Evolutionary conservation across 1,140 invertebrate species (phyloP).

Genomic region (Drosophila melanica): DNA sequence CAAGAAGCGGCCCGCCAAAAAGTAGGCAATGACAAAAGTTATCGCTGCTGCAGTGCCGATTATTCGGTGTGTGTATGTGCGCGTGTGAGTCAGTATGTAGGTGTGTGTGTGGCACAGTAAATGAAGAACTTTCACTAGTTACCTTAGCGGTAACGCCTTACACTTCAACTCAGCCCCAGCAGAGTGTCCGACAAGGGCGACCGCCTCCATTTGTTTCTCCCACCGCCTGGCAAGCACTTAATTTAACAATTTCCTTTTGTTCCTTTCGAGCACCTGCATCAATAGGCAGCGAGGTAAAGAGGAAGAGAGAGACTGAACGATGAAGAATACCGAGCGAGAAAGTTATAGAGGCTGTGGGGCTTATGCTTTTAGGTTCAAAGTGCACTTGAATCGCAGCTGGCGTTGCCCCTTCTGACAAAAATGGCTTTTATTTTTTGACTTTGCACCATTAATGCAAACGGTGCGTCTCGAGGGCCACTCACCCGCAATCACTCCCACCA

Average conservation of each 20-base stretch:
- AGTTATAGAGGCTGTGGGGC: slow-evolving; percentile 44
- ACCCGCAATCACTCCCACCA: neutral
- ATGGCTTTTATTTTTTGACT: slow-evolving; percentile 64
- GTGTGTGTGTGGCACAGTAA: slow-evolving; percentile 46
- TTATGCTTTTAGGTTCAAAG: slow-evolving; percentile 78
- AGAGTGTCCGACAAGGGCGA: no score
- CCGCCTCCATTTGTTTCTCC: slow-evolving; percentile 25
- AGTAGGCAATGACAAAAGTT: slow-evolving; percentile 67
- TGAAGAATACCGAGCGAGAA: neutral
- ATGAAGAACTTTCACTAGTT: slow-evolving; percentile 64
- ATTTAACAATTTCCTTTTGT: slow-evolving; percentile 76
- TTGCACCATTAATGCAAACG: slow-evolving; percentile 70
- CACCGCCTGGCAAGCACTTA: slow-evolving; percentile 59
- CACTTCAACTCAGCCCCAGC: slow-evolving; percentile 53
- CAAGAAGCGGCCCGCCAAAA: slow-evolving; percentile 46
- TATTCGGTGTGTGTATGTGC: slow-evolving; percentile 24
- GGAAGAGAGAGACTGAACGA: neutral
- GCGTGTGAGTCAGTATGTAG: neutral
- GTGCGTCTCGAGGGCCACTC: slow-evolving; percentile 64
- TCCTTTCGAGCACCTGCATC: slow-evolving; percentile 41
- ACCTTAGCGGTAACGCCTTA: slow-evolving; percentile 30
- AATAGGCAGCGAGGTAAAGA: slow-evolving; percentile 24
- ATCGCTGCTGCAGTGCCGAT: slow-evolving; percentile 41
- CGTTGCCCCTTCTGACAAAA: slow-evolving; percentile 27
- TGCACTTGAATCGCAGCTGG: slow-evolving; percentile 70